Evolutionary conservation across 2,888 invertebrate genomes (phyloP).

Genomic region (Sisyra nigra): DNA sequence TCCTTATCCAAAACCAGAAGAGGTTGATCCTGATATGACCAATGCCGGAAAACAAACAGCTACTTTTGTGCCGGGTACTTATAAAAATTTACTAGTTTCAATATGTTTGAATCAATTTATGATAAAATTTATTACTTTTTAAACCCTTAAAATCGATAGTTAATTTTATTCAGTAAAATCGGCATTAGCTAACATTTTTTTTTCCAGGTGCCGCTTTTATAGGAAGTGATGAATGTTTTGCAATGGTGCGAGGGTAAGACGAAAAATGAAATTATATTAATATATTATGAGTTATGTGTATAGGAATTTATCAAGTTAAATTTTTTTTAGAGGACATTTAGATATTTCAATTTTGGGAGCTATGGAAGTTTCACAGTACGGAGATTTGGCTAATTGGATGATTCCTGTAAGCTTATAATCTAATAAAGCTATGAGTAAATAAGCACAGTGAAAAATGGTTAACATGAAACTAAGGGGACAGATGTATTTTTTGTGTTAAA

Average conservation of each 20-base stretch:
- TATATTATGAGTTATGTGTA: constrained; percentile 1
- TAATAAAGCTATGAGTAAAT: too few relatives aligned
- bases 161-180: too few relatives aligned
- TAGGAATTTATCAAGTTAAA: constrained; percentile 8
- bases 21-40: constrained; percentile 87
- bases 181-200: too few relatives aligned
- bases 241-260: constrained; percentile 87
- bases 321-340: constrained; percentile 64
- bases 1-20: constrained; percentile 68
- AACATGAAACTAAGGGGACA: too few relatives aligned
- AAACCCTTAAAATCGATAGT: too few relatives aligned
- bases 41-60: constrained; percentile 99
- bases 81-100: too few relatives aligned
- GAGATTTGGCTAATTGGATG: constrained; percentile 99
- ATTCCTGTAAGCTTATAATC: constrained; percentile 64
- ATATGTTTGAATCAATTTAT: too few relatives aligned
- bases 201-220: constrained; percentile 68
- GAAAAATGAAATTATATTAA: not conserved
- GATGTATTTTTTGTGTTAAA: too few relatives aligned
- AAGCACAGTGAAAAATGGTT: too few relatives aligned
- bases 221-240: constrained; percentile 93
- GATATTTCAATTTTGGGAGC: constrained; percentile 93
- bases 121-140: too few relatives aligned
- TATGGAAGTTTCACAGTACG: constrained; percentile 93
- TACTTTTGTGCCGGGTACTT: constrained; percentile 63